These are phyloP conservation scores for Vulpes ferrilata DNA, from an alignment of 2,113 vertebrate species.

Conservation along the genomic window DNA sequence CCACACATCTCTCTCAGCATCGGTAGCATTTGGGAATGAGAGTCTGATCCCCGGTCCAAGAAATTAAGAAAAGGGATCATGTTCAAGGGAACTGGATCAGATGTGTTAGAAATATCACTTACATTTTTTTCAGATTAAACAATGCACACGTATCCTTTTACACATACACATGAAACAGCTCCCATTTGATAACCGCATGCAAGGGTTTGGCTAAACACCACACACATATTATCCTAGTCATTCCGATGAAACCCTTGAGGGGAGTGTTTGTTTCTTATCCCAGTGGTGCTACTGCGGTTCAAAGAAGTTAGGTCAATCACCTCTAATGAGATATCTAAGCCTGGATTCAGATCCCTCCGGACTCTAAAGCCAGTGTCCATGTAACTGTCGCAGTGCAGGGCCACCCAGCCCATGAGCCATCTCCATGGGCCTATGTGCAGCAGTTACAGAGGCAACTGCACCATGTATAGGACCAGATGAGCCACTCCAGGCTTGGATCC, in stretches of 20 bases:
- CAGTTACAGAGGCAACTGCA: background rate
- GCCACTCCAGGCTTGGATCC: background rate
- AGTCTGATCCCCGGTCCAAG: background rate
- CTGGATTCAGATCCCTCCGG: background rate
- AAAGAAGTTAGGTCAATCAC: background rate
- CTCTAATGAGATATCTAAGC: background rate
- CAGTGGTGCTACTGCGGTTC: background rate
- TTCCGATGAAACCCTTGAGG: background rate
- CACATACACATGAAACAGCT: background rate
- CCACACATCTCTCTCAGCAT: background rate
- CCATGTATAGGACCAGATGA: background rate
- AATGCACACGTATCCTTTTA: background rate
- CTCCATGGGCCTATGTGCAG: background rate
- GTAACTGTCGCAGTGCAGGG: background rate
- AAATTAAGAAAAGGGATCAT: background rate
- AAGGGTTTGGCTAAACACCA: background rate
- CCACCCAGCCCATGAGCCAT: background rate
- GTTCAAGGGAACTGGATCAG: background rate
- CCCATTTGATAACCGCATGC: background rate
- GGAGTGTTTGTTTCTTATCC: background rate
- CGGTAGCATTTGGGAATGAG: background rate
- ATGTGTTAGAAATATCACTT: background rate
- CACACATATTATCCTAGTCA: background rate
- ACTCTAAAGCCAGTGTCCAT: background rate
- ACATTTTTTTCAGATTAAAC: background rate